phyloP scores from a whole-genome alignment of 2,113 vertebrate species.

The Chelonoidis abingdonii region DNA sequence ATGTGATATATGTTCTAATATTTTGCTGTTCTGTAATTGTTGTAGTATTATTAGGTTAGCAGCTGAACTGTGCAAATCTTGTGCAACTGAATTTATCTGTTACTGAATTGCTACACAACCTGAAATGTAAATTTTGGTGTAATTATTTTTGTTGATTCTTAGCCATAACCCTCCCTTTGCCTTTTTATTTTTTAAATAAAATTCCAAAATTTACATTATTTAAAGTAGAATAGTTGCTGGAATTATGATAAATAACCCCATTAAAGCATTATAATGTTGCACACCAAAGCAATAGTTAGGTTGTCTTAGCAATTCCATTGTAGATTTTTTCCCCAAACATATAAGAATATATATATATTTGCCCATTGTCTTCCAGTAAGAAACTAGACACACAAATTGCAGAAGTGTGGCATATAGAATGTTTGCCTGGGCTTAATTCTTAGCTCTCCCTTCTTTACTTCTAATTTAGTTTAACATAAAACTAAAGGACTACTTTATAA shows the following conservation, averaged over 20 bases:
- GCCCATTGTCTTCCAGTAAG: neutral
- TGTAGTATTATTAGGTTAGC: neutral
- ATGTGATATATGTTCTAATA: conserved; percentile 39
- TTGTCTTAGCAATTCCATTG: neutral
- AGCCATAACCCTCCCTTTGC: neutral
- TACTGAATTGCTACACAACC: neutral
- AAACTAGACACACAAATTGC: neutral
- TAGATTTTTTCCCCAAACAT: neutral
- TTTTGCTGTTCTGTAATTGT: conserved; percentile 28
- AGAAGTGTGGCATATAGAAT: neutral
- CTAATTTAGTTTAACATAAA: conserved; percentile 15
- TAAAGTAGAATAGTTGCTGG: neutral
- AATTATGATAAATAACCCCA: neutral
- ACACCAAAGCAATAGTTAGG: neutral
- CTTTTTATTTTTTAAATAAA: neutral
- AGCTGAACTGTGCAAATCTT: neutral
- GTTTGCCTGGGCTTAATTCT: conserved; percentile 17
- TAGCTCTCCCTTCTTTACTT: neutral
- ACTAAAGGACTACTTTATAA: neutral
- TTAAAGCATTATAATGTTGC: neutral
- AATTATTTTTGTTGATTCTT: neutral
- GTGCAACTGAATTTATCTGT: neutral
- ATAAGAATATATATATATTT: neutral
- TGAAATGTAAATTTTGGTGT: conserved; percentile 16
- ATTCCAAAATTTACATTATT: neutral